phyloP scores from a whole-genome alignment of 2,113 vertebrate genomes.

The Stercorarius parasiticus region DNA sequence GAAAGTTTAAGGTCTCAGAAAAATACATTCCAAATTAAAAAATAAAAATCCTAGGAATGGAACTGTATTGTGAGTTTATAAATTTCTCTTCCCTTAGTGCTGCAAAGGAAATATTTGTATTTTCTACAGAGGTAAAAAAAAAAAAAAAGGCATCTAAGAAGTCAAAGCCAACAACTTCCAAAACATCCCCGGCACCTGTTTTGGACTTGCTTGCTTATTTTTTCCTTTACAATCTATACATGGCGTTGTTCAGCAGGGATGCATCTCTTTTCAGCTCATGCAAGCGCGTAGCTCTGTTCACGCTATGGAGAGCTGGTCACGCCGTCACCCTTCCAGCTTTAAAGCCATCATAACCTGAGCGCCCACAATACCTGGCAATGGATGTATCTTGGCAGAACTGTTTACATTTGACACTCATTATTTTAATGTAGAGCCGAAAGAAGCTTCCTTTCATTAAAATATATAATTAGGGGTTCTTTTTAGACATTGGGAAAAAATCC shows the following conservation, averaged over 20 bases:
- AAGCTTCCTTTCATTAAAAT: conserved; percentile 22
- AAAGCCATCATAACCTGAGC: not conserved
- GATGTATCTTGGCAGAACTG: not conserved
- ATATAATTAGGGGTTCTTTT: not conserved
- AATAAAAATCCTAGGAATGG: not conserved
- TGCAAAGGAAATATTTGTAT: not conserved
- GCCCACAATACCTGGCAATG: not conserved
- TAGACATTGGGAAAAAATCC: not conserved
- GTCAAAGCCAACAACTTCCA: not conserved
- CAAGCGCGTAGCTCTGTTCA: not conserved
- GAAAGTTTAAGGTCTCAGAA: not conserved
- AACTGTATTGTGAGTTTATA: not conserved
- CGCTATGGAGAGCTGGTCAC: not conserved
- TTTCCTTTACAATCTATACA: not conserved
- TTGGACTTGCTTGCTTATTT: not conserved
- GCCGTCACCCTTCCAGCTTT: not conserved
- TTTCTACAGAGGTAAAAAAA: not conserved
- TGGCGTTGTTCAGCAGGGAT: not conserved
- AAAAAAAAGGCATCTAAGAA: not conserved
- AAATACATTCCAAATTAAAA: not conserved
- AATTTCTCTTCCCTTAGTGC: not conserved
- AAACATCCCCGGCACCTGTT: not conserved
- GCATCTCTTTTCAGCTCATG: not conserved
- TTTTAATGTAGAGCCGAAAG: not conserved
- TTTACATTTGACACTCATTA: not conserved